Conservation (phyloP, 2,797 vertebrate species). For the Xyrichtys novacula region DNA sequence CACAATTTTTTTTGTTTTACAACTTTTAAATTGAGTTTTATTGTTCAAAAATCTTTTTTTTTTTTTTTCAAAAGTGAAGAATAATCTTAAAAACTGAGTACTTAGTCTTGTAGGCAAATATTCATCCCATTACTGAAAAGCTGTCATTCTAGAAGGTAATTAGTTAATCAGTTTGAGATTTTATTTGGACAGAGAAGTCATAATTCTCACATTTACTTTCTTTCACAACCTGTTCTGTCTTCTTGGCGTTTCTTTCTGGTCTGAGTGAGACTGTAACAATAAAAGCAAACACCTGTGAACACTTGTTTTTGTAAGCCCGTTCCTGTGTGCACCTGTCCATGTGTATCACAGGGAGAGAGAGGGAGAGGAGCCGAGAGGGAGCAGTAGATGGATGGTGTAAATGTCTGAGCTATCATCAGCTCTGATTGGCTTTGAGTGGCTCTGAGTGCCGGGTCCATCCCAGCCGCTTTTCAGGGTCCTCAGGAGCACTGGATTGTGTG, state of each 20-base stretch:
- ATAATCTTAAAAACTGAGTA: no score
- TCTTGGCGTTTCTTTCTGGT: not conserved
- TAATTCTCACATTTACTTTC: not conserved
- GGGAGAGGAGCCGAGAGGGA: not conserved
- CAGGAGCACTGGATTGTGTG: constrained; percentile 31
- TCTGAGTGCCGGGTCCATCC: constrained; percentile 72
- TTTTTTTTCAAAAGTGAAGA: no score
- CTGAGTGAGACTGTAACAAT: constrained; percentile 22
- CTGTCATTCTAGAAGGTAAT: no score
- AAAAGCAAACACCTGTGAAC: constrained; percentile 19
- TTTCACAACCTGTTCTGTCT: not conserved
- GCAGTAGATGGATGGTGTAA: constrained; percentile 55
- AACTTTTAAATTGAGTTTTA: no score
- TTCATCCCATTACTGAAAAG: no score
- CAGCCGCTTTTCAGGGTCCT: constrained; percentile 54
- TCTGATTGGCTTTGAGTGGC: constrained; percentile 77
- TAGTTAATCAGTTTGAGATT: not conserved
- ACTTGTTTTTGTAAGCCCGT: not conserved
- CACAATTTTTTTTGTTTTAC: no score
- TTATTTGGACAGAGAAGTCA: no score
- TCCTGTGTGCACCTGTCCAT: not conserved
- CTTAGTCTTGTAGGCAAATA: no score
- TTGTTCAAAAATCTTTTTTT: no score
- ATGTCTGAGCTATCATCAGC: constrained; percentile 64
- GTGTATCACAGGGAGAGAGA: not conserved